Evolutionary conservation across 2,797 vertebrate species (phyloP).

Genomic region (Pseudotriccus pelzelni): DNA sequence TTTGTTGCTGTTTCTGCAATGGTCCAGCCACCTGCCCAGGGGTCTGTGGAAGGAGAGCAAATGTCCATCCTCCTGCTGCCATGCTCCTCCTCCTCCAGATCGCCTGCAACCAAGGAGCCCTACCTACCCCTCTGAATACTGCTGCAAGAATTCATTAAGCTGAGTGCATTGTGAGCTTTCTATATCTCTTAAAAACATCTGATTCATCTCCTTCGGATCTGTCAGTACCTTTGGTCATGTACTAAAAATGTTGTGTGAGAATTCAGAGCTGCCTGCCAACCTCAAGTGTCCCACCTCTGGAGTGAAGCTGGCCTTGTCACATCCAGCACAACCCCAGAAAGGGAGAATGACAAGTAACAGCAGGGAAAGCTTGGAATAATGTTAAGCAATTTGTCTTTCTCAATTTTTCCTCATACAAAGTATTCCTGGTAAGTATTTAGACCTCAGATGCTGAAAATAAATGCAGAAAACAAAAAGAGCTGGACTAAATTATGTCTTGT

Average conservation of each 20-base stretch:
- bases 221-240: neutral
- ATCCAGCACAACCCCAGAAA: fast-evolving
- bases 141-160: neutral
- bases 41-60: fast-evolving
- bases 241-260: neutral
- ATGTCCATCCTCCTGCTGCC: neutral
- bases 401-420: neutral
- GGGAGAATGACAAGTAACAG: neutral
- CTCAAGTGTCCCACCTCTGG: fast-evolving
- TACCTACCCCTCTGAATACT: fast-evolving
- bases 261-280: neutral
- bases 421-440: neutral
- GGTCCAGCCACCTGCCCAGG: neutral
- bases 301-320: neutral
- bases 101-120: fast-evolving
- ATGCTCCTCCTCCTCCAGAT: neutral
- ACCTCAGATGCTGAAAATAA: neutral
- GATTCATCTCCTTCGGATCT: neutral
- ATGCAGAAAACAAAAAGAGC: neutral
- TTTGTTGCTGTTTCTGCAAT: neutral
- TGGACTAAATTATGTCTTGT: neutral
- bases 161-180: neutral
- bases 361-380: neutral
- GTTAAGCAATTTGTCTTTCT: neutral
- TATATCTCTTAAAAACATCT: neutral